These are phyloP conservation scores for Lophochroa leadbeateri DNA, from an alignment of 2,113 vertebrate genomes.

Conservation along the genomic window DNA sequence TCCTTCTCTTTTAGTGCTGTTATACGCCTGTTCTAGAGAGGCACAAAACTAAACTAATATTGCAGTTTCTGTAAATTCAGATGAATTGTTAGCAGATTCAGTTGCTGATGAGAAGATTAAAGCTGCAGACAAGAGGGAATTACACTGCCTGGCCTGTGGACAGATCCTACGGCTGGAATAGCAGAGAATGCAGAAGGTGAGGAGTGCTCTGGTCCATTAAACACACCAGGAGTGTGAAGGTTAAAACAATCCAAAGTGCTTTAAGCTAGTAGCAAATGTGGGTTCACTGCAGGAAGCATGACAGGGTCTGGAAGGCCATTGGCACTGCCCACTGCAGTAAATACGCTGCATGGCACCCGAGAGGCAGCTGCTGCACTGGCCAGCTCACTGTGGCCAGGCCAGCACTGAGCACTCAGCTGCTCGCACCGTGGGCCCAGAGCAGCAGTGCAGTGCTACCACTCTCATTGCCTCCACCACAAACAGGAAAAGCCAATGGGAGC, in stretches of 20 bases:
- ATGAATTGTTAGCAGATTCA: neutral
- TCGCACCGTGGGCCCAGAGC: fast-evolving
- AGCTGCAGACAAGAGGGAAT: neutral
- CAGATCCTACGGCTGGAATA: neutral
- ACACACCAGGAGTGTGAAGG: neutral
- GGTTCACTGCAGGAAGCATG: fast-evolving
- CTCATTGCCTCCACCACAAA: neutral
- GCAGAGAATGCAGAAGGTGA: neutral
- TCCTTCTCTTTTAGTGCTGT: neutral
- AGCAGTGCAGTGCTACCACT: neutral
- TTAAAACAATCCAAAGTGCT: neutral
- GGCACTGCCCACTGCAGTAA: neutral
- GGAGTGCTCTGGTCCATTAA: neutral
- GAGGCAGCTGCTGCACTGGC: fast-evolving
- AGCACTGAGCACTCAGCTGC: neutral
- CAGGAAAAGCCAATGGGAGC: neutral
- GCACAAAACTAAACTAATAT: neutral
- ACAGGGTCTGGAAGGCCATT: neutral
- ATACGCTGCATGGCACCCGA: fast-evolving
- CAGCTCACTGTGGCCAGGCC: fast-evolving
- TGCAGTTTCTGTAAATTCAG: neutral
- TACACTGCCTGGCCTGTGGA: neutral
- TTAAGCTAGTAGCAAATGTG: neutral
- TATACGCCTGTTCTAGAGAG: neutral
- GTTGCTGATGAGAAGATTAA: neutral